Evolutionary conservation across 1,140 invertebrate species (phyloP).

Genomic region (Campoletis sonorensis): DNA sequence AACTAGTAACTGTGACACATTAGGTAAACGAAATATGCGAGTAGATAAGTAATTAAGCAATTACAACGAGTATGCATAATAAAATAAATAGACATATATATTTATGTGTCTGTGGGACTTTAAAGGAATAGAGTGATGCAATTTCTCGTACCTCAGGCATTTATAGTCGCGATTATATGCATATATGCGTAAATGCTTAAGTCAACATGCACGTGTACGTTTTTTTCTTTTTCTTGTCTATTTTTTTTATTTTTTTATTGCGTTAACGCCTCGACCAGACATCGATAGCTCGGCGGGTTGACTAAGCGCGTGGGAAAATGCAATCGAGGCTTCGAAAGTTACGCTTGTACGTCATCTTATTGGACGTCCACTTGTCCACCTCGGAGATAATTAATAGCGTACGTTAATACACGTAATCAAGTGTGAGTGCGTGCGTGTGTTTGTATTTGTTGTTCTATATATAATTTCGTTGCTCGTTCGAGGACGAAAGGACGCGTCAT

Average conservation of each 20-base stretch:
- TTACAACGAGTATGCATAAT: no score
- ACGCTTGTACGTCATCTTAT: slow-evolving; percentile 17
- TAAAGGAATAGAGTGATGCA: not conserved
- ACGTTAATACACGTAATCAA: not conserved
- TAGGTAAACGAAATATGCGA: no score
- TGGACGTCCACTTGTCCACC: not conserved
- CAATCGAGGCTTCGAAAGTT: slow-evolving; percentile 9
- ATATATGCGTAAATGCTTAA: not conserved
- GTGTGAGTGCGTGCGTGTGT: not conserved
- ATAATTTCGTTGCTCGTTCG: not conserved
- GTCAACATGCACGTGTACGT: not conserved
- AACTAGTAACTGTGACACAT: no score
- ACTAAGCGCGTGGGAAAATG: slow-evolving; percentile 30
- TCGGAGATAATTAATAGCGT: not conserved
- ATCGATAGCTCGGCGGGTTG: not conserved
- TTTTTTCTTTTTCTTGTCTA: not conserved
- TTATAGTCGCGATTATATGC: slow-evolving; percentile 10
- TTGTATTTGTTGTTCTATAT: not conserved
- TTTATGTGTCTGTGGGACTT: no score
- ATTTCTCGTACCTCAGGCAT: not conserved
- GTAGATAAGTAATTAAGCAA: no score
- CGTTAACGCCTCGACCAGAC: slow-evolving; percentile 2
- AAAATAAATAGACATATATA: no score
- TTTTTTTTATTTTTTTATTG: not conserved
- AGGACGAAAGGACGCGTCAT: slow-evolving; percentile 8